A percentile compares a stretch with the other conserved stretches of the same genome.
Conservation (phyloP, 2,113 vertebrate genomes). For the Cepphus grylle region DNA sequence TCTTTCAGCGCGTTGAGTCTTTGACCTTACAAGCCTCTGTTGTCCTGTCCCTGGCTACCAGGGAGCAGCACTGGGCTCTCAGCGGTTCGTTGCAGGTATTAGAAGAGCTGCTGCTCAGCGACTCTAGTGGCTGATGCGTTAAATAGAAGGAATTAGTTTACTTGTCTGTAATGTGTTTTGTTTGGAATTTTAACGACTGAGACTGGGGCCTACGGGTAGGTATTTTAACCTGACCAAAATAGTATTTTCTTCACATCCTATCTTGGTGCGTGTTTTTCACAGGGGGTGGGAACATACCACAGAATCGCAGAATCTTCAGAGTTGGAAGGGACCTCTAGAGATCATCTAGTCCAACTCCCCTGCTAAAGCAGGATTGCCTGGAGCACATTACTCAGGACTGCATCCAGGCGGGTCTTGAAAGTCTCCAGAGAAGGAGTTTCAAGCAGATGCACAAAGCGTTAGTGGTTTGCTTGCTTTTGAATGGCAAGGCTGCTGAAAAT, state of each 20-base stretch:
- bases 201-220: background rate
- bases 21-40: background rate
- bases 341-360: too few relatives aligned
- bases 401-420: too few relatives aligned
- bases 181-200: background rate
- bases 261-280: background rate
- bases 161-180: background rate
- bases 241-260: background rate
- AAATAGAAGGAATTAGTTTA: background rate
- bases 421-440: too few relatives aligned
- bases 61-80: background rate
- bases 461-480: background rate
- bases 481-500: background rate
- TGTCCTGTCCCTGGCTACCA: background rate
- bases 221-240: background rate
- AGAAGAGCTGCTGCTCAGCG: background rate
- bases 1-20: background rate
- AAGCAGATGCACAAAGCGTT: background rate
- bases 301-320: too few relatives aligned
- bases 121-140: background rate
- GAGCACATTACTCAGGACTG: too few relatives aligned
- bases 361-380: too few relatives aligned
- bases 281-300: background rate
- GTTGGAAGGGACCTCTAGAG: too few relatives aligned
- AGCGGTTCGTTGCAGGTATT: background rate